Evolutionary conservation across 1,140 invertebrate genomes (phyloP).

Genomic region (Euschistus heros): DNA sequence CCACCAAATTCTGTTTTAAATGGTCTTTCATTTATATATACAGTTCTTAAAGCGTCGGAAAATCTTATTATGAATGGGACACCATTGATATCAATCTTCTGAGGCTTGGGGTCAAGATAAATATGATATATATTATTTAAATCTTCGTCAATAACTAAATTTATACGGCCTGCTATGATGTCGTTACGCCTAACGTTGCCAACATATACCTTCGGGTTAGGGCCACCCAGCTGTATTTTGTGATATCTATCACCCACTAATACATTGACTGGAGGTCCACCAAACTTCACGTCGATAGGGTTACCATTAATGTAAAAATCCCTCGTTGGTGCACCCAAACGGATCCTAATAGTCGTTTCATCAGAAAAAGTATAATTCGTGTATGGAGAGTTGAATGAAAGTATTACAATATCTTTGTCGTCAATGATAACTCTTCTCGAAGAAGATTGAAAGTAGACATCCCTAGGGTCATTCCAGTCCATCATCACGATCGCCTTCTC

Average conservation of each 20-base stretch:
- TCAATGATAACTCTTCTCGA: slow-evolving; percentile 56
- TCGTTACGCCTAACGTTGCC: slow-evolving; percentile 56
- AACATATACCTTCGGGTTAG: slow-evolving; percentile 74
- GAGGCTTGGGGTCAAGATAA: slow-evolving; percentile 73
- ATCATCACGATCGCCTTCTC: slow-evolving; percentile 73
- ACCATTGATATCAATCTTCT: slow-evolving; percentile 60
- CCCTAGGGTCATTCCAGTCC: slow-evolving; percentile 69
- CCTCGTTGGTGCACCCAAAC: slow-evolving; percentile 81
- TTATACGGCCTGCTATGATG: slow-evolving; percentile 69
- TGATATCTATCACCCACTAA: slow-evolving; percentile 66
- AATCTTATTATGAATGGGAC: slow-evolving; percentile 67
- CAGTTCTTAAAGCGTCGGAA: slow-evolving; percentile 59
- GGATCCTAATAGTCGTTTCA: slow-evolving; percentile 56
- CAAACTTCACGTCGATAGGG: slow-evolving; percentile 84
- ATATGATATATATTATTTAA: slow-evolving; percentile 64
- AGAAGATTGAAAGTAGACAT: slow-evolving; percentile 71
- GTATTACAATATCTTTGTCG: slow-evolving; percentile 52
- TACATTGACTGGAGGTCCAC: slow-evolving; percentile 73
- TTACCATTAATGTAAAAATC: slow-evolving; percentile 81
- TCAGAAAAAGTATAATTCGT: slow-evolving; percentile 41
- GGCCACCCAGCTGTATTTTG: slow-evolving; percentile 69
- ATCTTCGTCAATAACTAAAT: slow-evolving; percentile 71
- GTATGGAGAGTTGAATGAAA: slow-evolving; percentile 47
- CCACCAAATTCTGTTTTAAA: slow-evolving; percentile 82
- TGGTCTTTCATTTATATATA: slow-evolving; percentile 68